Evolutionary conservation across 2,888 invertebrate genomes (phyloP).

Genomic region (Synanthedon andrenaeformis): DNA sequence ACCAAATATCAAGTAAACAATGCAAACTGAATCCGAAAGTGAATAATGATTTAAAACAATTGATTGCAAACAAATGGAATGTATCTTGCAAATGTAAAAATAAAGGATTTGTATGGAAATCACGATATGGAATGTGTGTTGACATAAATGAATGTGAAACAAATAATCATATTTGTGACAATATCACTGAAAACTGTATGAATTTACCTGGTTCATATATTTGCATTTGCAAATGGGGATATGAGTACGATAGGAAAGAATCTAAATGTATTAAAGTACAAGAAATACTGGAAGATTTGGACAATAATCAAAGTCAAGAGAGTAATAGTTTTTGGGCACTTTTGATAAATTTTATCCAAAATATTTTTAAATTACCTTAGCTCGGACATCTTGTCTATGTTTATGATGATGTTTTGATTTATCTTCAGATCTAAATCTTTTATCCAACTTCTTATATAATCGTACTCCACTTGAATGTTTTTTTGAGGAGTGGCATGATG

Average conservation of each 20-base stretch:
- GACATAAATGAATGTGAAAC: constrained; percentile 72
- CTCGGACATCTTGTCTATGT: constrained; percentile 79
- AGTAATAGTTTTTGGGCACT: background rate
- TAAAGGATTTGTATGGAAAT: constrained; percentile 68
- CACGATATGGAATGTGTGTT: constrained; percentile 72
- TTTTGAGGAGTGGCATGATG: constrained; percentile 57
- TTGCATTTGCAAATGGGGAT: constrained; percentile 67
- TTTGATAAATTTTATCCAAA: background rate
- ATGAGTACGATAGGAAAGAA: constrained; percentile 22
- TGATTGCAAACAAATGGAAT: constrained; percentile 72
- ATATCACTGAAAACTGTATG: constrained; percentile 59
- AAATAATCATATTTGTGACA: constrained; percentile 42
- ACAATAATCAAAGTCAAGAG: too few relatives aligned
- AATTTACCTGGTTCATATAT: constrained; percentile 64
- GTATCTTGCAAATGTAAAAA: constrained; percentile 67
- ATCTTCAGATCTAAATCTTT: constrained; percentile 84
- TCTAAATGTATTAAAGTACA: constrained; percentile 2
- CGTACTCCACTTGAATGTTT: constrained; percentile 61
- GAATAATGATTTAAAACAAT: constrained; percentile 56
- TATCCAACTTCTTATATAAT: constrained; percentile 83
- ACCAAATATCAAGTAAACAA: constrained; percentile 1
- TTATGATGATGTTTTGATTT: constrained; percentile 75
- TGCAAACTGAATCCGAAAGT: constrained; percentile 37
- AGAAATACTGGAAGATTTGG: too few relatives aligned
- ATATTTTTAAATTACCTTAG: constrained; percentile 70